Evolutionary conservation across 2,888 invertebrate genomes (phyloP), one percentile per base, ranked within the genome.

Genomic region (Ceriagrion tenellum): DNA sequence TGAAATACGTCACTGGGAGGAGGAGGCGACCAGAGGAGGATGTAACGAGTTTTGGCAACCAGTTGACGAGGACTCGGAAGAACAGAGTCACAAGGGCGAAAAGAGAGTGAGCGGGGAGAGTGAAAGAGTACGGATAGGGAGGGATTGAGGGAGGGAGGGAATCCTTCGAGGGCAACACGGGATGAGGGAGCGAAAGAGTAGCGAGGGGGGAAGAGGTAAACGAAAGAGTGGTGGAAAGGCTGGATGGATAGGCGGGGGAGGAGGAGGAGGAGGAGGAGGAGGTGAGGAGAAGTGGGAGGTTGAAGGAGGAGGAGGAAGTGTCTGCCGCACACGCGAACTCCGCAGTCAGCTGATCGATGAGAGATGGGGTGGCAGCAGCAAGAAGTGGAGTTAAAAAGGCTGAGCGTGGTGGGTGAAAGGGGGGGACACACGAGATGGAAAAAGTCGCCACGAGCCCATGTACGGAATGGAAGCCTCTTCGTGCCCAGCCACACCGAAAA

Each of bases 251-350:
- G 55, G 47, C 55, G n/a, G 40, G 47, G 47, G 89, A 89, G 55
- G 40, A 16, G 59, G 30, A 90, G 20, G 35, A 59, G 20, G 59
- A 20, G 2, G 59, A 91, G 35, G 47, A 69, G 69, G 20, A 26
- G 47, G 40, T 35, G 40, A 47, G 55, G 74, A 55, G 30, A 26
- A 69, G n/a, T 26, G 69, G 35, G 35, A 30, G 16, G 74, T 13
- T 2, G 30, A 35, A 81, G 35, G 35, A 26, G 35, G 12, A 16
- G 35, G 55, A 69, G 69, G 69, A 93, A 93, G 93, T 69, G n/a
- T 35, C 40, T 93, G 30, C n/a, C 10, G 63, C 69, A 74, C 93
- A 93, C 93, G 93, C 93, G 74, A 93, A 26, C 93, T n/a, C 59
- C 47, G 30, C 35, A 93, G 47, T 55, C 89, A 89, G 26, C 55